Evolutionary conservation across 2,113 vertebrate genomes (phyloP).

Genomic region (Sinocyclocheilus grahami): DNA sequence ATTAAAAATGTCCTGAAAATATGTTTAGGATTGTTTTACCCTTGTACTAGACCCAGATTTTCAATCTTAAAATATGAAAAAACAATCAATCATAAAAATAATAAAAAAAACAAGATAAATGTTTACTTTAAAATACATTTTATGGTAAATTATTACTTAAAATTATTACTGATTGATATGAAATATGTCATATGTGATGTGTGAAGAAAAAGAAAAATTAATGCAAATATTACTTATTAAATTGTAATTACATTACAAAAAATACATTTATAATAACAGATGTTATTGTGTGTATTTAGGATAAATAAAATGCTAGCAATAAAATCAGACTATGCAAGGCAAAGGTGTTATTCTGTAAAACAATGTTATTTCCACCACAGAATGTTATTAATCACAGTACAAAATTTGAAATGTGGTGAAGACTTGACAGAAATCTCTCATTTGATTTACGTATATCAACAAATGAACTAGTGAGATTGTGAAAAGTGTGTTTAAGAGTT

Average conservation of each 20-base stretch:
- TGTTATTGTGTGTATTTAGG: not conserved
- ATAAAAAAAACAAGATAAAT: not conserved
- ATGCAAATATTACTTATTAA: not conserved
- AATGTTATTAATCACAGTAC: not conserved
- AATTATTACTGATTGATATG: not conserved
- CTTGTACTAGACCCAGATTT: not conserved
- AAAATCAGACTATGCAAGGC: not conserved
- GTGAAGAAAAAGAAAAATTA: not conserved
- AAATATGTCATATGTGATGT: not conserved
- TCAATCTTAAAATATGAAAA: not conserved
- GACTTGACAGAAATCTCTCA: not conserved
- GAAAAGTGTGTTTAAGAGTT: not conserved
- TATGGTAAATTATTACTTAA: not conserved
- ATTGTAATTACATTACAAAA: not conserved
- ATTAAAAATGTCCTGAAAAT: conserved; percentile 5
- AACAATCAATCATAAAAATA: not conserved
- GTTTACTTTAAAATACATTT: not conserved
- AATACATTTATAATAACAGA: not conserved
- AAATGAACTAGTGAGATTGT: not conserved
- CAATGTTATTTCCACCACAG: not conserved
- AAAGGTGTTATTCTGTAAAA: not conserved
- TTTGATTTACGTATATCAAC: not conserved
- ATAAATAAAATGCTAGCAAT: not conserved
- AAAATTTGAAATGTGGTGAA: not conserved
- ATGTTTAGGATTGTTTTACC: not conserved